Conservation (phyloP, 2,113 vertebrate species). For the Odontophorus gujanensis region DNA sequence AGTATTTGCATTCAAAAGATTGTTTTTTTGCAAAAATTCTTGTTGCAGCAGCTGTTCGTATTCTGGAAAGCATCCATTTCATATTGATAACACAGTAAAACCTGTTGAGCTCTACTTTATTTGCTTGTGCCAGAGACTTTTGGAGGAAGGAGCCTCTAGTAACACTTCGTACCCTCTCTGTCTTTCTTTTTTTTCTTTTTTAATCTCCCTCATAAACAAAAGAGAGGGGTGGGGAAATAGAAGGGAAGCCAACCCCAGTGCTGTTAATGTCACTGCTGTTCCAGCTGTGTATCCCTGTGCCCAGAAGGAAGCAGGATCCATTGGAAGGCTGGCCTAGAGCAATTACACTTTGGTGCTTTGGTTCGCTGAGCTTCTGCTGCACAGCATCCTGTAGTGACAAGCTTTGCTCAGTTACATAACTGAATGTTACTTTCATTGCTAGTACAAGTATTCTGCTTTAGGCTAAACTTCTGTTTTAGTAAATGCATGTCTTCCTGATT, state of each 20-base stretch:
- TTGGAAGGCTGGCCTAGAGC: neutral
- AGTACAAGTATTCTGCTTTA: neutral
- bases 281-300: neutral
- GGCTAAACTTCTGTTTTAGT: neutral
- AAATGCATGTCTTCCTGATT: neutral
- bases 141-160: neutral
- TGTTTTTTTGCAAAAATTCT: neutral
- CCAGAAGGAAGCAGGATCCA: neutral
- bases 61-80: neutral
- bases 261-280: neutral
- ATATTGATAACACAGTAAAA: neutral
- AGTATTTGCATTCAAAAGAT: neutral
- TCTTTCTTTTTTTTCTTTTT: neutral
- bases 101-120: neutral
- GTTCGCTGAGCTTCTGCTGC: neutral
- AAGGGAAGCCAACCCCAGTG: neutral
- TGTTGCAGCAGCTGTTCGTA: neutral
- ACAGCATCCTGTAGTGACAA: fast-evolving
- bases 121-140: neutral
- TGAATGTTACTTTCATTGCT: neutral
- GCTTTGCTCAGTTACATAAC: neutral
- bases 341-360: neutral
- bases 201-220: neutral
- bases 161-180: neutral
- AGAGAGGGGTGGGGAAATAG: neutral